Evolutionary conservation across 2,888 invertebrate genomes (phyloP), one percentile per base, ranked within the genome.

Genomic region (Polydrusus tereticollis): DNA sequence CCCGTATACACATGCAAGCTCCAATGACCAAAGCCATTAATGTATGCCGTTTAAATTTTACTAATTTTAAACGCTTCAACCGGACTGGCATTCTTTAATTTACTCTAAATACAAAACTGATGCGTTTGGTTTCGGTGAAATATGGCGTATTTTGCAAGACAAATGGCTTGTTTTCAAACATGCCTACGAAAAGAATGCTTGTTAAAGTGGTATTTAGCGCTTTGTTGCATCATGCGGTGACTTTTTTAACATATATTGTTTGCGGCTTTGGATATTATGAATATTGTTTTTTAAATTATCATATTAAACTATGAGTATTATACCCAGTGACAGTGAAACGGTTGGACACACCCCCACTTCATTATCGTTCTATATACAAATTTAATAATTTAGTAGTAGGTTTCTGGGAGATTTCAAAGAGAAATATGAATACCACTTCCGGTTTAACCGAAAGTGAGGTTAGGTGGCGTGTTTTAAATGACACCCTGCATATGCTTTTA

Each of bases 141-240:
- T 69, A 72, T 72, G 68, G 72, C 52, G 64, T 52, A 47, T 68
- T 68, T 66, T 52, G 55, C 67, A 63, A 67, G 72, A 72, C 62
- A 60, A 52, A 72, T 63, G 67, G 57, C 33, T 55, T 57, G 64
- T 68, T 72, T 71, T 59, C 76, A 72, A 78, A 76, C 76, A 77
- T 74, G 78, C 74, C 66, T 20, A 47, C 20, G 64, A 63, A 71
- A 66, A 66, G 66, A 65, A 66, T 71, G 65, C 66, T 45, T 16
- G 52, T 55, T 16, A 29, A 14, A 50, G 29, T 33, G 62, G 18
- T 62, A 47, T 41, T 62, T 47, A 18, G 45, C 41, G 62, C 18
- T 16, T 62, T 47, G 62, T 62, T 45, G 33, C 29, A 29, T 4
- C 29, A 10, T 50, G 16, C 16, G 14, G 29, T 29, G 52, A 55